These are phyloP conservation scores for Mugil cephalus DNA, from an alignment of 2,113 vertebrate genomes.

Conservation along the genomic window DNA sequence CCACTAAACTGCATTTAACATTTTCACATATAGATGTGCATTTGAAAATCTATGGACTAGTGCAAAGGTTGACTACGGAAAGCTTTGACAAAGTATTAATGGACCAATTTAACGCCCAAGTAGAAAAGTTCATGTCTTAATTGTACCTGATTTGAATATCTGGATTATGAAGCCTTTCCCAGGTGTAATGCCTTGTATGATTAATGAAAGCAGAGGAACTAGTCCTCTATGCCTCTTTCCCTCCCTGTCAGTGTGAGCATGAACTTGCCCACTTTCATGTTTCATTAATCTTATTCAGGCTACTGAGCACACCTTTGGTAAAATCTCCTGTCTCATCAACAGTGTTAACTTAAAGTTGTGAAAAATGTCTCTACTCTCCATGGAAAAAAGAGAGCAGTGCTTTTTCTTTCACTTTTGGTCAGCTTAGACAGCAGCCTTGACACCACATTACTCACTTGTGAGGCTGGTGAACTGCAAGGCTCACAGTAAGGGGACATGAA, in stretches of 20 bases:
- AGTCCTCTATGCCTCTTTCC: constrained; percentile 25
- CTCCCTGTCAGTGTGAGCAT: constrained; percentile 1
- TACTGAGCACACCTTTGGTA: constrained; percentile 42
- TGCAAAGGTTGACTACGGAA: background rate
- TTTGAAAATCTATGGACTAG: too few relatives aligned
- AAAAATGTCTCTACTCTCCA: constrained; percentile 39
- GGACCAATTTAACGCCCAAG: constrained; percentile 33
- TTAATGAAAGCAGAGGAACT: constrained; percentile 51
- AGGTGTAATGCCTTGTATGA: constrained; percentile 50
- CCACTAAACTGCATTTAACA: constrained; percentile 3
- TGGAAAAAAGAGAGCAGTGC: background rate
- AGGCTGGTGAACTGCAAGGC: constrained; percentile 15
- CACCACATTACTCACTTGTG: constrained; percentile 45
- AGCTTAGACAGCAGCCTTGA: constrained; percentile 2
- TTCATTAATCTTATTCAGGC: constrained; percentile 68
- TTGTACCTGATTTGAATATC: constrained; percentile 56
- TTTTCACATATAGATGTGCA: background rate
- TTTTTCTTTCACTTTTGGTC: constrained; percentile 47
- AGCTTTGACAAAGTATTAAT: constrained; percentile 36
- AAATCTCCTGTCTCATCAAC: constrained; percentile 57
- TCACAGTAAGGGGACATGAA: constrained; percentile 33
- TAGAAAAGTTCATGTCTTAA: constrained; percentile 40
- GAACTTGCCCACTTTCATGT: constrained; percentile 63
- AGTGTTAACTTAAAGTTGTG: constrained; percentile 19
- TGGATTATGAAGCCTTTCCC: constrained; percentile 46